Percentiles rank a stretch among this genome's conserved stretches.
phyloP scores from a whole-genome alignment of 2,113 vertebrate genomes.

The Takifugu flavidus region DNA sequence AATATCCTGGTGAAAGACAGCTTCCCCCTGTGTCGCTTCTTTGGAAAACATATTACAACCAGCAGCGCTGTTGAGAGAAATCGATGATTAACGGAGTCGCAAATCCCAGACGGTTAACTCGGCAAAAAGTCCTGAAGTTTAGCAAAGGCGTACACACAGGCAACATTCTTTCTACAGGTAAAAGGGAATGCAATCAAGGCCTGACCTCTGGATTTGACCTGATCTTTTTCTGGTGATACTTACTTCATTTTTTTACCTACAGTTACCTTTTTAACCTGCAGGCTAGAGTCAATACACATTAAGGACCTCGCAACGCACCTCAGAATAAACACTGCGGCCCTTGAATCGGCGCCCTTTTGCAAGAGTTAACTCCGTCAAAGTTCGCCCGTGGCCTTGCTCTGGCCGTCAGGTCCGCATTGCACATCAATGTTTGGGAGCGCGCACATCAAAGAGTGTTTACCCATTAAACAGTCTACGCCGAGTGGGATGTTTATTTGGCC shows the following conservation, averaged over 20 bases:
- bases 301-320: conserved; percentile 22
- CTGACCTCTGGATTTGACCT: conserved; percentile 15
- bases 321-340: conserved; percentile 25
- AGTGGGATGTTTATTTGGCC: conserved; percentile 60
- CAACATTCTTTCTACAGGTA: conserved; percentile 1
- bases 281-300: conserved; percentile 26
- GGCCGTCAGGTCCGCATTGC: conserved; percentile 43
- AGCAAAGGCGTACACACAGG: conserved; percentile 9
- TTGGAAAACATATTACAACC: conserved; percentile 46
- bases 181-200: conserved; percentile 23
- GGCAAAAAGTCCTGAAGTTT: conserved; percentile 30
- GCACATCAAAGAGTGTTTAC: conserved; percentile 65
- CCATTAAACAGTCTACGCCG: conserved; percentile 51
- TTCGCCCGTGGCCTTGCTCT: conserved; percentile 33
- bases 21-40: conserved; percentile 47
- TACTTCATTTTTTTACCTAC: conserved; percentile 14
- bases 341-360: conserved; percentile 42
- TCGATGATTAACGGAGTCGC: conserved; percentile 47
- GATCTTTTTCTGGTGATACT: conserved; percentile 9
- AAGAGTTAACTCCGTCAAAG: conserved; percentile 54
- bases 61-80: conserved; percentile 37
- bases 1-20: conserved; percentile 48
- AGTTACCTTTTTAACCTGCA: conserved; percentile 24
- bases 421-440: conserved; percentile 32
- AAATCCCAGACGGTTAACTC: conserved; percentile 33